phyloP scores from a whole-genome alignment of 1,140 invertebrate species.

The Andricus grossulariae region DNA sequence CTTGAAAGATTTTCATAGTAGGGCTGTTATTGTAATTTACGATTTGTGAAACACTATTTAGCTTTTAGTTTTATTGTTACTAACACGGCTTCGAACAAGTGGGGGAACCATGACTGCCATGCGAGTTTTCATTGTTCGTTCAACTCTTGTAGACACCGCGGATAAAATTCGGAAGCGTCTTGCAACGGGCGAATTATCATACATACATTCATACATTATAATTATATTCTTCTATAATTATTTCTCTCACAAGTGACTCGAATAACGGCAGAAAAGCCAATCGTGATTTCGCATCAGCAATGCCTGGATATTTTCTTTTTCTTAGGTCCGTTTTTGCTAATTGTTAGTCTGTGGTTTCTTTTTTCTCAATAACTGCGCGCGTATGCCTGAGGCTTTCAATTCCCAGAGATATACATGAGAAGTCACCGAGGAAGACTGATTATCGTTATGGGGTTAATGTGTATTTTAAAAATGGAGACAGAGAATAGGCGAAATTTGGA shows the following conservation, averaged over 20 bases:
- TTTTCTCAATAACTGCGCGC: constrained; percentile 46
- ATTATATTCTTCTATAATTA: neutral
- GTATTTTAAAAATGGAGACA: constrained; percentile 23
- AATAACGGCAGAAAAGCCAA: constrained; percentile 24
- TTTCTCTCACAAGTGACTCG: constrained; percentile 18
- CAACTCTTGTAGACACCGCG: neutral
- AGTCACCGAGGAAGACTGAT: constrained; percentile 68
- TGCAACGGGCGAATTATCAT: neutral
- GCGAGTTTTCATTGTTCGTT: constrained; percentile 50
- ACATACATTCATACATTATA: neutral
- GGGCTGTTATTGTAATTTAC: constrained; percentile 52
- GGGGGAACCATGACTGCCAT: constrained; percentile 65
- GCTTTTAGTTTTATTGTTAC: constrained; percentile 54
- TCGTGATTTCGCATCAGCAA: constrained; percentile 18
- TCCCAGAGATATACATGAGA: constrained; percentile 52
- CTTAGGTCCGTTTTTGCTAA: constrained; percentile 37
- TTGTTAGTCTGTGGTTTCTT: constrained; percentile 1
- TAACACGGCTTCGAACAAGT: constrained; percentile 55
- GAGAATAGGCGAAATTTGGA: constrained; percentile 17
- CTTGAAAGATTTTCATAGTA: constrained; percentile 49
- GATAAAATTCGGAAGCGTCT: neutral
- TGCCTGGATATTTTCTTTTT: constrained; percentile 19
- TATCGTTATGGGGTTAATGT: constrained; percentile 48
- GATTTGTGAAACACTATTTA: constrained; percentile 51
- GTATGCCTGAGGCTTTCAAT: constrained; percentile 66